Base-by-base conservation (phyloP, 1,140 invertebrate genomes). In the Pomacea maculata region DNA sequence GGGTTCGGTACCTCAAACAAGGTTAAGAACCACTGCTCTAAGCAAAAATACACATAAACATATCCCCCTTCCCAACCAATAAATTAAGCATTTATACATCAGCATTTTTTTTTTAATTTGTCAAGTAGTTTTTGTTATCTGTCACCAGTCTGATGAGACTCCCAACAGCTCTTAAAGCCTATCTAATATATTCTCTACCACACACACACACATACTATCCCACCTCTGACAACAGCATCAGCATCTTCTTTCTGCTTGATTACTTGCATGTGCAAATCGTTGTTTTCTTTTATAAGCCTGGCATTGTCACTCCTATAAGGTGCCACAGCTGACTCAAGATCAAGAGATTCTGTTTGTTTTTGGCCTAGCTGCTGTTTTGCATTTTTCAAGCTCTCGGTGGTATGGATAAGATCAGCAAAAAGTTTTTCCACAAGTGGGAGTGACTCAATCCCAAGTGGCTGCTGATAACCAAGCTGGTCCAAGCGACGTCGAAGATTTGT, bases 331-430 rank as follows among this genome's bases (percentile, higher is more conserved):
- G 87, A 85, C 61, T 88, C 86, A 14, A 87, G 80, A 71, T 87
- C 87, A 57, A 65, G 45, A 19, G 57, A 54, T 67, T 89, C 86
- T 15, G 78, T 81, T 54, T 85, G 82, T 67, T 87, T 87, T 79
- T 88, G 88, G 12, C 85, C 82, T 55, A 85, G 75, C 64, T 88
- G 85, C 71, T 90, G 79, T 92, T 96, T 96, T 85, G 95, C 95
- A 91, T 96, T 94, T 86, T 95, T 94, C 55, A 96, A 91, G 88
- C 94, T 95, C 77, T 95, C 94, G 54, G 95, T 96, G 29, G 95
- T 96, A 88, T 95, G 94, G 78, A 96, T 91, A 75, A 96, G 92
- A 92, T 96, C 95, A 77, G 93, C 93, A 80, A 95, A 89, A 80
- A 96, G 89, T 88, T 93, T 94, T 91, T 96, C 95, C 82, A 96